Evolutionary conservation across 2,113 vertebrate species (phyloP).

Genomic region (Atrichornis clamosus): DNA sequence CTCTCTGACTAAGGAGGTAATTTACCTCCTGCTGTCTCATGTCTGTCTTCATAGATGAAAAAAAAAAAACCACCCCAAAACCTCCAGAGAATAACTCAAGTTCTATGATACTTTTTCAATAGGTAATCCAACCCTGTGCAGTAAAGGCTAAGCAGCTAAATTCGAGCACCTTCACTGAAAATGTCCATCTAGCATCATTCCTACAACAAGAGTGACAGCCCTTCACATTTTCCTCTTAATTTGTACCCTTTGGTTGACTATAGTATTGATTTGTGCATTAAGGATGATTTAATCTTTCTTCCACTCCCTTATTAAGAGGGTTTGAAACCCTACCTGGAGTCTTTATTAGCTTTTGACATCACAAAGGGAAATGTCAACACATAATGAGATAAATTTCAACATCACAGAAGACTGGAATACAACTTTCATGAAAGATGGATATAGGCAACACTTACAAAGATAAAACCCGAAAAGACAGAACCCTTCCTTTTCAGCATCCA

Average conservation of each 20-base stretch:
- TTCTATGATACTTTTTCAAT: neutral
- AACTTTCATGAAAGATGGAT: neutral
- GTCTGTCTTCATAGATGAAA: neutral
- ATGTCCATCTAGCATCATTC: neutral
- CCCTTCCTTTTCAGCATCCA: slow-evolving; percentile 1
- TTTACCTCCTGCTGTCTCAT: neutral
- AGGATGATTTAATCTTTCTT: slow-evolving; percentile 55
- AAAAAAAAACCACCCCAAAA: neutral
- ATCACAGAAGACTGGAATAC: neutral
- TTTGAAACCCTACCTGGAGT: slow-evolving; percentile 25
- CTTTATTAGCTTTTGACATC: slow-evolving; percentile 51
- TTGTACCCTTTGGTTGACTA: slow-evolving; percentile 27
- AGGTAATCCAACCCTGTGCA: neutral
- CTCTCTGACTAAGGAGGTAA: neutral
- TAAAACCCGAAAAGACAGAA: neutral
- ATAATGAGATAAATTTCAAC: slow-evolving; percentile 33
- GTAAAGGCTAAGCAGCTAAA: neutral
- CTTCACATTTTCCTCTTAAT: slow-evolving; percentile 28
- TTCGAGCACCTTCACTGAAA: neutral
- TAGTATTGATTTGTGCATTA: slow-evolving; percentile 44
- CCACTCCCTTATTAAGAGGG: slow-evolving; percentile 9
- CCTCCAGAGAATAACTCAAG: neutral
- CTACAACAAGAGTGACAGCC: neutral
- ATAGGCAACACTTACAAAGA: neutral
- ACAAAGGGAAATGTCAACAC: slow-evolving; percentile 28